Evolutionary conservation across 2,797 vertebrate genomes (phyloP).

Genomic region (Diceros bicornis): DNA sequence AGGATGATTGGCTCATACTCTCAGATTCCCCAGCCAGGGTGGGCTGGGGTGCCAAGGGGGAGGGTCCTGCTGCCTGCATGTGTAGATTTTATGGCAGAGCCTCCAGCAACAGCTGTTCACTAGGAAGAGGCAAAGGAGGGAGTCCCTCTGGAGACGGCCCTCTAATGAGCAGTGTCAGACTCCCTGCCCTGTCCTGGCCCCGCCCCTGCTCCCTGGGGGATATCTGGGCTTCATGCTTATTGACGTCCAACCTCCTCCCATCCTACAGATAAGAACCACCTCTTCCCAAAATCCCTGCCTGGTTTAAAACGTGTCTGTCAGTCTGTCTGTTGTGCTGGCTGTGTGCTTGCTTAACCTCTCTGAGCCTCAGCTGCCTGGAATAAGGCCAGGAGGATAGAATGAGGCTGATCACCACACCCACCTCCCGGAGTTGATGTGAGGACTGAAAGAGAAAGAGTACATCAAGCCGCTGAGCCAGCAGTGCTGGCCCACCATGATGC

Average conservation of each 20-base stretch:
- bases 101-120: not conserved
- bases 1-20: not conserved
- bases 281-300: not conserved
- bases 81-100: not conserved
- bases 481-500: not conserved
- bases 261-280: not conserved
- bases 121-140: not conserved
- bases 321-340: not conserved
- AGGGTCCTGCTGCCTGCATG: not conserved
- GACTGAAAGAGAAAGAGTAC: not conserved
- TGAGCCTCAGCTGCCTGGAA: not conserved
- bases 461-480: not conserved
- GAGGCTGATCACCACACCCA: not conserved
- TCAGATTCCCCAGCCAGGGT: not conserved
- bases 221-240: not conserved
- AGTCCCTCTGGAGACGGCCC: not conserved
- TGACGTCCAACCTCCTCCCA: not conserved
- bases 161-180: not conserved
- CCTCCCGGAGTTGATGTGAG: not conserved
- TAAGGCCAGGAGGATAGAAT: not conserved
- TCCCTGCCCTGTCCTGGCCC: not conserved
- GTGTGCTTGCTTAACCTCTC: constrained; percentile 1
- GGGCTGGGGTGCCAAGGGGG: not conserved
- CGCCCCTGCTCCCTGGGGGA: not conserved
- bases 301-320: not conserved